Evolutionary conservation across 2,888 invertebrate genomes (phyloP).

Genomic region (Stratiomys singularior): DNA sequence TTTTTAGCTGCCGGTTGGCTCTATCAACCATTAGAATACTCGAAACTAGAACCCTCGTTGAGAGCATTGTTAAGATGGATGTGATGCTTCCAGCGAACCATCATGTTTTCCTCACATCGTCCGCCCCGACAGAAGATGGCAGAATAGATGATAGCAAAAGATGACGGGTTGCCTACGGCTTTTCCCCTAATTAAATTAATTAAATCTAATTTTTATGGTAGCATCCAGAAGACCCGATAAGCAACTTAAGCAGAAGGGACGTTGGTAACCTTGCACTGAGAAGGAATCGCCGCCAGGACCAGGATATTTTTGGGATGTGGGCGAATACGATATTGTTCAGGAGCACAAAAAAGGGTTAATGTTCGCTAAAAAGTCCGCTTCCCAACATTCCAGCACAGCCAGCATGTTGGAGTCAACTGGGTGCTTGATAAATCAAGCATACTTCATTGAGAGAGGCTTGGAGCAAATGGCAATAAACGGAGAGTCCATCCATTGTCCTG

Average conservation of each 20-base stretch:
- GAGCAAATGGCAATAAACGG: conserved; percentile 24
- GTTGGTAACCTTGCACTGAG: not conserved
- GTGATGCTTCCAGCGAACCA: not conserved
- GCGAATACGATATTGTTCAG: not conserved
- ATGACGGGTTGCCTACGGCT: conserved; percentile 38
- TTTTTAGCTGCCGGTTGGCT: conserved; percentile 29
- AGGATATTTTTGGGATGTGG: not conserved
- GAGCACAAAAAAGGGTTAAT: conserved; percentile 45
- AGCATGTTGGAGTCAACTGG: not conserved
- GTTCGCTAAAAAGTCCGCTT: conserved; percentile 38
- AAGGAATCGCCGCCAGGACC: not conserved
- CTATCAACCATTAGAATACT: conserved; percentile 21
- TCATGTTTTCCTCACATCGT: not conserved
- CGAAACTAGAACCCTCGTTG: not conserved
- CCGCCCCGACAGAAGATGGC: not conserved
- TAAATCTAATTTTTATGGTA: conserved; percentile 47
- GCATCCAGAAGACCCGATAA: conserved; percentile 17
- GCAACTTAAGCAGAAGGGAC: not conserved
- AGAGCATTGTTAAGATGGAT: conserved; percentile 12
- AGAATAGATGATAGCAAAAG: conserved; percentile 13
- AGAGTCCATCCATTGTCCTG: conserved; percentile 35
- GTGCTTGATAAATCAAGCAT: conserved; percentile 36
- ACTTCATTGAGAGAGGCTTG: conserved; percentile 14
- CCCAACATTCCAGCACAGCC: not conserved
- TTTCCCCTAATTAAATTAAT: conserved; percentile 47